A percentile compares a stretch with the other conserved stretches of the same genome.
These are phyloP conservation scores for Toxotes chatareus DNA, from an alignment of 2,113 vertebrate genomes.

Conservation along the genomic window DNA sequence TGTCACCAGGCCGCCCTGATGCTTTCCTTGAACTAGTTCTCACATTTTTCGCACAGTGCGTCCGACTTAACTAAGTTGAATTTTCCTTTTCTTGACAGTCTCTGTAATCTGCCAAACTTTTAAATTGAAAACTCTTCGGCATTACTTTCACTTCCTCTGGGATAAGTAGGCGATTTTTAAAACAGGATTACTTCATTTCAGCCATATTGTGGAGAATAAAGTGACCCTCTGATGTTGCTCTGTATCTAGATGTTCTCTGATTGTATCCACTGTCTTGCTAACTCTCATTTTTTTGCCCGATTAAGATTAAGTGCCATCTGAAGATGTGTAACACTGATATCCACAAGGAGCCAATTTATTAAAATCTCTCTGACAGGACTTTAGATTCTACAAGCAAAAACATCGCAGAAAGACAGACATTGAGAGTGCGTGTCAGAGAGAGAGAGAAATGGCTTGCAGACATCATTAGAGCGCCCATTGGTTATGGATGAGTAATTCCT, in stretches of 20 bases:
- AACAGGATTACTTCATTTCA: constrained; percentile 45
- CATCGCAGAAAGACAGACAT: constrained; percentile 2
- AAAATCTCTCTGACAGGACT: constrained; percentile 48
- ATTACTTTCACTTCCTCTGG: constrained; percentile 20
- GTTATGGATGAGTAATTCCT: constrained; percentile 66
- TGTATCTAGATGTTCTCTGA: constrained; percentile 27
- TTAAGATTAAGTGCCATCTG: constrained; percentile 46
- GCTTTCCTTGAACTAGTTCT: constrained; percentile 5
- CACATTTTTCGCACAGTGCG: not conserved
- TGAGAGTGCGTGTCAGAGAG: not conserved
- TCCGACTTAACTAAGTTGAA: constrained; percentile 25
- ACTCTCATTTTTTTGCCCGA: constrained; percentile 23
- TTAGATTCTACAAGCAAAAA: constrained; percentile 30
- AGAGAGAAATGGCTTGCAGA: constrained; percentile 45
- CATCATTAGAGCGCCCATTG: constrained; percentile 65
- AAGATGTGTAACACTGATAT: constrained; percentile 51
- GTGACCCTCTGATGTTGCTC: not conserved
- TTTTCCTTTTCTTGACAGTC: constrained; percentile 22
- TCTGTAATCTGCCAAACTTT: constrained; percentile 49
- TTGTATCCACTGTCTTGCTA: constrained; percentile 24
- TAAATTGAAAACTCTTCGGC: constrained; percentile 32
- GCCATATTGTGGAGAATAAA: constrained; percentile 15
- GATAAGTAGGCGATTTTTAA: constrained; percentile 42
- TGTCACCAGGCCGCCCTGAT: not conserved
- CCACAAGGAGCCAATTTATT: constrained; percentile 72